Conservation (phyloP, 2,113 vertebrate genomes). For the Lota lota region DNA sequence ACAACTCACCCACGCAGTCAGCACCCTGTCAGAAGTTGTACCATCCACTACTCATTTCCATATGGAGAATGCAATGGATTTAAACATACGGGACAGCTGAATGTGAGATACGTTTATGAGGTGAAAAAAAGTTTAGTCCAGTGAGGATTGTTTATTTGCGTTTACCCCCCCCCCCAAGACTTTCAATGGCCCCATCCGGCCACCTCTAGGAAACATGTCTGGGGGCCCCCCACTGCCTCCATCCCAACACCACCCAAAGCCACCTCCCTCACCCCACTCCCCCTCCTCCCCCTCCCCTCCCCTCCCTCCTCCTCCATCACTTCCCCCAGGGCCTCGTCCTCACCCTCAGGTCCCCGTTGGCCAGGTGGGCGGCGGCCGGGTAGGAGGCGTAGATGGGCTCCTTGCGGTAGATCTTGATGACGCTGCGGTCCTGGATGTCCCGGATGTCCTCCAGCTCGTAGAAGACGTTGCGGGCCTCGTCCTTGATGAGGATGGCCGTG, state of each 20-base stretch:
- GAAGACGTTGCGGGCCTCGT: slow-evolving; percentile 95
- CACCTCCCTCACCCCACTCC: too few species aligned
- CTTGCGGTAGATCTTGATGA: slow-evolving; percentile 98
- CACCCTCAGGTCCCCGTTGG: slow-evolving; percentile 96
- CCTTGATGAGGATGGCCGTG: slow-evolving; percentile 98
- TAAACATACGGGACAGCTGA: too few species aligned
- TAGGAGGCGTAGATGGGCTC: slow-evolving; percentile 95
- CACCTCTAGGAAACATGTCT: too few species aligned
- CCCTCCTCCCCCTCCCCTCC: too few species aligned
- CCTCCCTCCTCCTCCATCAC: too few species aligned
- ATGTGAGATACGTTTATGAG: too few species aligned
- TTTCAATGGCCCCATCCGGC: too few species aligned
- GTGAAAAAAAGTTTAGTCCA: too few species aligned
- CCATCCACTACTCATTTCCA: not conserved
- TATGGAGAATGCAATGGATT: too few species aligned
- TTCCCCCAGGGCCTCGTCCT: slow-evolving; percentile 32
- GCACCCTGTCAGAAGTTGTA: slow-evolving; percentile 32
- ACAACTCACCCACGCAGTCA: slow-evolving; percentile 39
- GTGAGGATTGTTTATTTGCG: too few species aligned
- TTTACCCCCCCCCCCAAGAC: too few species aligned
- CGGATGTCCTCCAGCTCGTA: slow-evolving; percentile 97
- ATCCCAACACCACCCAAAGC: too few species aligned
- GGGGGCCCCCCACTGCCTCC: slow-evolving; percentile 1
- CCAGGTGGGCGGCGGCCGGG: slow-evolving; percentile 86
- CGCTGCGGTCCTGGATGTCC: slow-evolving; percentile 96